These are phyloP conservation scores for Hylomyscus alleni DNA, from an alignment of 2,797 vertebrate species.

Conservation along the genomic window DNA sequence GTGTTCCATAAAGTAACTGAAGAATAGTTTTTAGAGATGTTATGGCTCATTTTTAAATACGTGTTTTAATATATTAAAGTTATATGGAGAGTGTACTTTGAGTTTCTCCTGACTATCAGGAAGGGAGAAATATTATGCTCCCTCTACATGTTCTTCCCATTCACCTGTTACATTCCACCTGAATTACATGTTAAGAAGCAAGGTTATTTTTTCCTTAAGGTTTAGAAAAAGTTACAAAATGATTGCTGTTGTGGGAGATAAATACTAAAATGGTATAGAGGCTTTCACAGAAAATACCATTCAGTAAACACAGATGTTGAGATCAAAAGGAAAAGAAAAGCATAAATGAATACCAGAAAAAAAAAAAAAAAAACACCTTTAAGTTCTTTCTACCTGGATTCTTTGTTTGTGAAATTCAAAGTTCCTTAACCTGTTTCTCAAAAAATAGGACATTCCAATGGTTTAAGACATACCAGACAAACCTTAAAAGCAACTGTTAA, in stretches of 20 bases:
- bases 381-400: not conserved
- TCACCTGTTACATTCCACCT: conserved; percentile 32
- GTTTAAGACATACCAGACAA: conserved; percentile 10
- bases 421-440: conserved; percentile 43
- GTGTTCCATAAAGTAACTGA: conserved; percentile 62
- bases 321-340: not conserved
- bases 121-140: conserved; percentile 67
- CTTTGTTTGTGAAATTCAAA: conserved; percentile 54
- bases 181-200: conserved; percentile 64
- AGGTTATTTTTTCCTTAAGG: conserved; percentile 49
- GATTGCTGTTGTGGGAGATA: not conserved
- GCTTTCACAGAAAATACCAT: conserved; percentile 38
- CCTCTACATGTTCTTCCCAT: conserved; percentile 56
- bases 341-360: not conserved
- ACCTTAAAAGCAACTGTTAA: conserved; percentile 76
- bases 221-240: conserved; percentile 68
- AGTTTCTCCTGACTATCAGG: conserved; percentile 65
- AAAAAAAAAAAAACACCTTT: not conserved
- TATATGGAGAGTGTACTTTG: conserved; percentile 71
- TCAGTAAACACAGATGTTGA: conserved; percentile 32
- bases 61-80: conserved; percentile 48
- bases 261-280: not conserved
- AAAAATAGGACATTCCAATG: conserved; percentile 2
- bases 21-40: conserved; percentile 70
- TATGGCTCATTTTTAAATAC: conserved; percentile 51